These are phyloP conservation scores for Amblyopsis rosae DNA, from an alignment of 2,113 vertebrate species.

Conservation along the genomic window DNA sequence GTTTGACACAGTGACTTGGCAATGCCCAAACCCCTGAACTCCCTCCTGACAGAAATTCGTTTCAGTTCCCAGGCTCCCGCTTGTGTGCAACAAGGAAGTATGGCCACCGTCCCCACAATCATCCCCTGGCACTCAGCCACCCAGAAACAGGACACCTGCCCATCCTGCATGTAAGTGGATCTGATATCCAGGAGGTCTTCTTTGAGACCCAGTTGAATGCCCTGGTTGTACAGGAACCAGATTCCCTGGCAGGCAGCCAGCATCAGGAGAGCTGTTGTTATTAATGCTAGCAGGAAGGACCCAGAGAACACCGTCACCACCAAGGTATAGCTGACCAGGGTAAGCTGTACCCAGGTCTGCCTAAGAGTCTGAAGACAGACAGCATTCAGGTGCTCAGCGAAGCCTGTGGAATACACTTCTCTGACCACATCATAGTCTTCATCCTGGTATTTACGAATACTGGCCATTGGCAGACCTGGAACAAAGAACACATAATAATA, in stretches of 20 bases:
- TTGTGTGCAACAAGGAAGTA: slow-evolving; percentile 30
- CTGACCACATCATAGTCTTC: slow-evolving; percentile 47
- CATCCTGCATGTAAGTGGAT: slow-evolving; percentile 40
- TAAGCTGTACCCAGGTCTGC: slow-evolving; percentile 58
- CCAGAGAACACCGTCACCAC: slow-evolving; percentile 37
- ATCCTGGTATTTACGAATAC: slow-evolving; percentile 33
- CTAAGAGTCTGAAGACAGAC: slow-evolving; percentile 61
- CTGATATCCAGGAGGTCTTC: slow-evolving; percentile 68
- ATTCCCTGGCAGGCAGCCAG: slow-evolving; percentile 47
- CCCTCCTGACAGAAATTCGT: slow-evolving; percentile 54
- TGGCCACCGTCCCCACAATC: slow-evolving; percentile 62
- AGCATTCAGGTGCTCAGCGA: slow-evolving; percentile 58
- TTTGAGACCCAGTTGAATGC: slow-evolving; percentile 60
- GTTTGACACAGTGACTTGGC: slow-evolving; percentile 58
- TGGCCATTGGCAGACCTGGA: slow-evolving; percentile 7
- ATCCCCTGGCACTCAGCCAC: slow-evolving; percentile 57
- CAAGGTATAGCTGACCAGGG: slow-evolving; percentile 47
- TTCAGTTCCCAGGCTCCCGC: slow-evolving; percentile 58
- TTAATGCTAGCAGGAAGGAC: slow-evolving; percentile 54
- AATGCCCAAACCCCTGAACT: slow-evolving; percentile 59
- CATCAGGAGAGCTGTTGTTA: slow-evolving; percentile 51
- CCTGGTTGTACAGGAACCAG: slow-evolving; percentile 48
- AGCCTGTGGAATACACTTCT: slow-evolving; percentile 55
- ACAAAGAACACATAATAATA: background rate
- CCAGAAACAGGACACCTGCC: slow-evolving; percentile 59